Evolutionary conservation across 1,140 invertebrate genomes (phyloP).

Genomic region (Drosophila elegans): DNA sequence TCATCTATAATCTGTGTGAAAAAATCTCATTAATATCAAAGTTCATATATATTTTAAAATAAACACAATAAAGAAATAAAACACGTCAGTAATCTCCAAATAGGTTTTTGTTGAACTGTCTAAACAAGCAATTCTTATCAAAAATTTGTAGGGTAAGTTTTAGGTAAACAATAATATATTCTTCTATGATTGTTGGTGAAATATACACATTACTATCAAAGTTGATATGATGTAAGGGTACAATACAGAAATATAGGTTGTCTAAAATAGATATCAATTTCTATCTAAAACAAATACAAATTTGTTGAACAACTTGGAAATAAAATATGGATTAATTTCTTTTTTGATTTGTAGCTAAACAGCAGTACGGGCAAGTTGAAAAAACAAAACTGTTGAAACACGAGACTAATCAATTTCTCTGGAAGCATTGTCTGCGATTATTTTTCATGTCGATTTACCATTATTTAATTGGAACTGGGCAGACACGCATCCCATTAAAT

Average conservation of each 20-base stretch:
- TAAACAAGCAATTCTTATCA: too few species aligned
- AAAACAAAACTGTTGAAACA: conserved; percentile 25
- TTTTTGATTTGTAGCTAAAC: conserved; percentile 3
- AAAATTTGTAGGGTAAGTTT: not conserved
- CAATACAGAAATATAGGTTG: too few species aligned
- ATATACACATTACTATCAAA: too few species aligned
- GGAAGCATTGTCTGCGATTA: conserved; percentile 7
- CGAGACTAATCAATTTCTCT: conserved; percentile 28
- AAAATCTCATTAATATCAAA: not conserved
- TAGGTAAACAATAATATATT: not conserved
- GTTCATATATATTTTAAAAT: not conserved
- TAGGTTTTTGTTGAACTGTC: not conserved
- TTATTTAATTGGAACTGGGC: conserved; percentile 32
- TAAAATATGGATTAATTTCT: conserved; percentile 4
- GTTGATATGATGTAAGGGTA: too few species aligned
- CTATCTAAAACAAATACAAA: not conserved
- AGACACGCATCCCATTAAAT: conserved; percentile 28
- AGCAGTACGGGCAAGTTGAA: conserved; percentile 7
- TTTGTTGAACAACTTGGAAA: not conserved
- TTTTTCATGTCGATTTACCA: conserved; percentile 16
- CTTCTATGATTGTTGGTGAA: too few species aligned
- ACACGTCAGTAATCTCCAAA: not conserved
- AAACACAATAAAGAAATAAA: too few species aligned
- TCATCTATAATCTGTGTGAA: not conserved
- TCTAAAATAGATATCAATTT: not conserved